Conservation (phyloP, 2,797 vertebrate species). For the Clarias pachynema region DNA sequence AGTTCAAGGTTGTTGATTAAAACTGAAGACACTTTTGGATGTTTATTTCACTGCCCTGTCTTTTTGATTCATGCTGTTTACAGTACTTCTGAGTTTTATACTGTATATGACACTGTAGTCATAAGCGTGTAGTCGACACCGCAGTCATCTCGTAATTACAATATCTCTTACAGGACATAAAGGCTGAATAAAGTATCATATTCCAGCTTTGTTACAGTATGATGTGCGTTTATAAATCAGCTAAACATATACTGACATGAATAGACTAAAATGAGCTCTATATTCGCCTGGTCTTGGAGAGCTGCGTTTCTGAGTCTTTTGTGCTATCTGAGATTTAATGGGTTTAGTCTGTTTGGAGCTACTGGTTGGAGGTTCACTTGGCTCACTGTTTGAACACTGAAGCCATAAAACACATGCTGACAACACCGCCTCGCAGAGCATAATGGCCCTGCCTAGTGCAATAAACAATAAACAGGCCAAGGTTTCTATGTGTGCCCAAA, state of each 20-base stretch:
- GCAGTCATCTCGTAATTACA: background rate
- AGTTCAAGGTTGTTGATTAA: background rate
- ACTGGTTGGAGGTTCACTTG: conserved; percentile 14
- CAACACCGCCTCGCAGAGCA: conserved; percentile 27
- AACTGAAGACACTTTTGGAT: background rate
- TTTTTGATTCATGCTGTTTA: background rate
- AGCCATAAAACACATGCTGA: conserved; percentile 41
- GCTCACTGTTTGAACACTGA: conserved; percentile 23
- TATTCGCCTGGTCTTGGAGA: background rate
- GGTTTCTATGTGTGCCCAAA: background rate
- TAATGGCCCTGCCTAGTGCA: conserved; percentile 22
- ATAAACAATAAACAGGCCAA: conserved; percentile 28
- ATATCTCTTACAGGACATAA: background rate
- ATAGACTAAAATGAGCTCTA: background rate
- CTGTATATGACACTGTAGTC: background rate
- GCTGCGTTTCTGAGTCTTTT: background rate
- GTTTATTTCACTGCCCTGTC: background rate
- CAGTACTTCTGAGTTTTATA: background rate
- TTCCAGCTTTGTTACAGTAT: background rate
- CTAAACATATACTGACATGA: background rate
- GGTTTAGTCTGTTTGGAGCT: conserved; percentile 19
- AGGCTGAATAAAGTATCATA: background rate
- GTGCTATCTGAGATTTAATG: conserved; percentile 6
- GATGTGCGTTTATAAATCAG: background rate
- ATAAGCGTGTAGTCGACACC: background rate